Conservation (phyloP, 2,113 vertebrate species). For the Saguinus imperator region DNA sequence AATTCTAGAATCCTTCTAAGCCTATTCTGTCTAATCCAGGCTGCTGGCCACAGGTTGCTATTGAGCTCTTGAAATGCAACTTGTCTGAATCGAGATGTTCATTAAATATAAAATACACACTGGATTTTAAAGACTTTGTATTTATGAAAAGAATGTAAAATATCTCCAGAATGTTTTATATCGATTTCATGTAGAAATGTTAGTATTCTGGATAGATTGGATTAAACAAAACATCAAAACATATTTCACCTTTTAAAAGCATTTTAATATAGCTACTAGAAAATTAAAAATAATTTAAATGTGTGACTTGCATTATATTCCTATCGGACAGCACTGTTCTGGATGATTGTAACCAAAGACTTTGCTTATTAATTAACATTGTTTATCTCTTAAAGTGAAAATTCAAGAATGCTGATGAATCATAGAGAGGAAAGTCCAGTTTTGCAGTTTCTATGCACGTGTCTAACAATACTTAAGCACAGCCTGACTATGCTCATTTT, state of each 20-base stretch:
- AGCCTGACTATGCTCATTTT: background rate
- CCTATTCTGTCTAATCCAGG: background rate
- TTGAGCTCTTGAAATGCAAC: background rate
- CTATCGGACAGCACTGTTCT: background rate
- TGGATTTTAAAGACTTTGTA: background rate
- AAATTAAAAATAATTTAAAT: background rate
- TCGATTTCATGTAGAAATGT: background rate
- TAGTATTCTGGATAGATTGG: background rate
- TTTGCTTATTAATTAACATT: background rate
- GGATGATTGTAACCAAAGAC: background rate
- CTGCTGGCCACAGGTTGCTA: rapidly evolving
- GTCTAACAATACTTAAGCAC: background rate
- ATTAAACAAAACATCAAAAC: background rate
- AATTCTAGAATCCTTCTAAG: background rate
- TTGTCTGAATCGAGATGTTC: background rate
- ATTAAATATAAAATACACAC: background rate
- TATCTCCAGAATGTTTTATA: background rate
- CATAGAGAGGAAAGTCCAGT: background rate
- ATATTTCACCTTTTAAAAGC: background rate
- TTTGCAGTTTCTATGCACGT: background rate
- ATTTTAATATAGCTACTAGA: background rate
- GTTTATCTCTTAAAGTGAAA: background rate
- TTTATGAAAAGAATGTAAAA: background rate
- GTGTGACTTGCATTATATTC: background rate
- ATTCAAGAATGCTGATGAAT: background rate